Evolutionary conservation across 1,140 invertebrate species (phyloP).

Genomic region (Ceratosolen fusciceps): DNA sequence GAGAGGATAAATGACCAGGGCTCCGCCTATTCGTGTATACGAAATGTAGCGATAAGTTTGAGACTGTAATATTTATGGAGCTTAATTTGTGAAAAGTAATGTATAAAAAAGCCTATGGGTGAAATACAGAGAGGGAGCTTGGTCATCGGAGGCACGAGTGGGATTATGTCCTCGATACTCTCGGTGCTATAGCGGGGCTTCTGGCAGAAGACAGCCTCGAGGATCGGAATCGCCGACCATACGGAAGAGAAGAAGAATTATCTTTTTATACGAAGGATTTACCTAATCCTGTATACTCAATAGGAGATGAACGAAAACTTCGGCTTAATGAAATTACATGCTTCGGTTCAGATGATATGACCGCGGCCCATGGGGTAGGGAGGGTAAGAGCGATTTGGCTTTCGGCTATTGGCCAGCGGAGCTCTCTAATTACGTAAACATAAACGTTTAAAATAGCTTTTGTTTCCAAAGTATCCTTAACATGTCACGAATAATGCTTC

Average conservation of each 20-base stretch:
- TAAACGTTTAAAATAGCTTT: no score
- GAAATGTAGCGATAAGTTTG: constrained; percentile 3
- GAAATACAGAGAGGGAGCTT: constrained; percentile 56
- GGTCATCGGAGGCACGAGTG: constrained; percentile 51
- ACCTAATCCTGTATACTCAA: constrained; percentile 1
- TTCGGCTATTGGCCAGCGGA: no score
- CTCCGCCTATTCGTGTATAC: not conserved
- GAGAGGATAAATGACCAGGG: not conserved
- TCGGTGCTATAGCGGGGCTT: constrained; percentile 41
- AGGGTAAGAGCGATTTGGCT: no score
- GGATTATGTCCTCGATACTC: constrained; percentile 58
- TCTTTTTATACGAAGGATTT: constrained; percentile 12
- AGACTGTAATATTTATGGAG: constrained; percentile 40
- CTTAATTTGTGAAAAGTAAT: constrained; percentile 33
- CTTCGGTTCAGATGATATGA: no score
- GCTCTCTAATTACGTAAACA: no score
- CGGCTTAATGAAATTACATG: no score
- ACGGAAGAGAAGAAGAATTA: constrained; percentile 17
- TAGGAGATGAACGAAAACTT: no score
- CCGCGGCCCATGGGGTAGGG: no score
- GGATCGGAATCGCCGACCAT: no score
- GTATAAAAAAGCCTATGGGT: constrained; percentile 57
- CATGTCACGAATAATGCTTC: no score
- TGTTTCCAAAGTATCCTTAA: no score
- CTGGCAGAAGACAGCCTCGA: no score